These are phyloP conservation scores for Encarsia formosa DNA, from an alignment of 2,888 invertebrate species.

Conservation along the genomic window DNA sequence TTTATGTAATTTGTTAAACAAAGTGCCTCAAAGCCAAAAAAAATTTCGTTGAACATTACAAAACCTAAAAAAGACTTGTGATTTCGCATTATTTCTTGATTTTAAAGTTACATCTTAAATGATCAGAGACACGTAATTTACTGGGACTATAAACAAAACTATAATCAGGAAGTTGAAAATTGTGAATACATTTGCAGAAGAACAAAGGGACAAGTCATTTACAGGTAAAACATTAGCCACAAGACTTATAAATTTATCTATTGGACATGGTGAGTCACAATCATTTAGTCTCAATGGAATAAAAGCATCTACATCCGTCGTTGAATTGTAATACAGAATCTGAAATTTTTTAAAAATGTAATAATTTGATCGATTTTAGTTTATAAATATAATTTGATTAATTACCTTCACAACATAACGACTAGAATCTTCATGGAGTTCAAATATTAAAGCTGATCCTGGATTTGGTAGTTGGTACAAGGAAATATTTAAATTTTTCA, in stretches of 20 bases:
- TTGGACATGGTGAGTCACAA: slow-evolving; percentile 34
- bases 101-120: no score
- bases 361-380: no score
- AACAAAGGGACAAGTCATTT: slow-evolving; percentile 32
- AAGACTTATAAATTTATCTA: slow-evolving; percentile 32
- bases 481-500: slow-evolving; percentile 35
- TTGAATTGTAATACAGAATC: slow-evolving; percentile 14
- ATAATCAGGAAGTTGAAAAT: no score
- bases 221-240: slow-evolving; percentile 30
- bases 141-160: no score
- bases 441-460: slow-evolving; percentile 41
- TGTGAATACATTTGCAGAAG: neutral
- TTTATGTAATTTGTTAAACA: no score
- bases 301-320: neutral
- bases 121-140: no score
- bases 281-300: slow-evolving; percentile 22
- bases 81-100: no score
- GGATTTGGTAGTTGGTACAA: slow-evolving; percentile 32
- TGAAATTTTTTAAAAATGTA: no score
- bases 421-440: slow-evolving; percentile 35
- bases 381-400: no score
- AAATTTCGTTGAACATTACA: no score
- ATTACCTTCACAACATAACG: slow-evolving; percentile 49
- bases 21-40: no score
- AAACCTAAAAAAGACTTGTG: no score